Evolutionary conservation across 2,113 vertebrate genomes (phyloP), one percentile per base, ranked within the genome.

Genomic region (Corythornis vintsioides): DNA sequence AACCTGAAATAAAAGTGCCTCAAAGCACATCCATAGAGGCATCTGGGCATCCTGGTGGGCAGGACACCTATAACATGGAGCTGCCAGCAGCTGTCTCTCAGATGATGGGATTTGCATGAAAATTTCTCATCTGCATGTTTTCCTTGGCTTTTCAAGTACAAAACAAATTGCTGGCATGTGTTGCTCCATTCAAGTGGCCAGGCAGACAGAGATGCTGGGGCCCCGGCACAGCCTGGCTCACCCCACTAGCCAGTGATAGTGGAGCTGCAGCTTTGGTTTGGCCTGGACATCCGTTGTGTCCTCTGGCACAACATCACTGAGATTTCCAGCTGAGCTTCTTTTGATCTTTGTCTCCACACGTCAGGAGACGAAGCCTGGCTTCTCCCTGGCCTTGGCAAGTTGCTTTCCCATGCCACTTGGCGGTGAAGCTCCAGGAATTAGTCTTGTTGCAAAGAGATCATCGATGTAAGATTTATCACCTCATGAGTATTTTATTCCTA

Each of bases 1-100:
- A 76, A 72, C 10, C 7, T 13, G 22, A 42, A 84, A 70, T 76
- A 56, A 83, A 89, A 93, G 24, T 28, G 6, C 1, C 33, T 55
- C 31, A 85, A 80, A 88, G 13, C 38, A 10, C 25, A 11, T 71
- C 38, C 56, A 53, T 42, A 80, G n/a, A 7, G 2, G 52, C 29
- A 77, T 26, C 76, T 45, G 79, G 20, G 31, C 1, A 4, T 70
- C 59, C n/a, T 0, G 2, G 22, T 0, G 0, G 42, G 15, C 72
- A 88, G 84, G 60, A 83, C 1, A 6, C 26, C 2, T 13, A 55
- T 0, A 0, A 60, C 0, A 1, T 1, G 3, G 55, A 5, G 3
- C 43, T 63, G 66, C 26, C 59, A 76, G 75, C 56, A 57, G 63
- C 38, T 2, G 81, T 43, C 2, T 2, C 43, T 65, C 89, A 52